Percentiles rank a stretch among this genome's conserved stretches.
These are phyloP conservation scores for Cyphomyrus plagiostoma DNA, from an alignment of 2,113 vertebrate genomes.

Conservation along the genomic window DNA sequence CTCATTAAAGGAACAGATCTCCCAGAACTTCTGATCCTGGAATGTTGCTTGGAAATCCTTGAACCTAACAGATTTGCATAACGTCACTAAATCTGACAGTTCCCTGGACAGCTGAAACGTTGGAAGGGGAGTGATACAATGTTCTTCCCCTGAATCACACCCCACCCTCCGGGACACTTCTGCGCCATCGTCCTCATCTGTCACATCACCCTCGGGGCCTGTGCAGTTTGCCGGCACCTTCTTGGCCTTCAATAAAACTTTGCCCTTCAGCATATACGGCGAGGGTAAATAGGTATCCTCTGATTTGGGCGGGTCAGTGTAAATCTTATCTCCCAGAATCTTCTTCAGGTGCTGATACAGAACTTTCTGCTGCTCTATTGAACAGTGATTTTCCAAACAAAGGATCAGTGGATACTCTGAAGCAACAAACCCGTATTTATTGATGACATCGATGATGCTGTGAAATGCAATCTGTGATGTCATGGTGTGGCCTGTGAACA, in stretches of 20 bases:
- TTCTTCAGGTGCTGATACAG: conserved; percentile 96
- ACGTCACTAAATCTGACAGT: conserved; percentile 85
- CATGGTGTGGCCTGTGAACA: conserved; percentile 96
- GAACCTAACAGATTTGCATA: conserved; percentile 92
- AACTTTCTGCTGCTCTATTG: conserved; percentile 88
- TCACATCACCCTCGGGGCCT: conserved; percentile 85
- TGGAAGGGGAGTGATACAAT: conserved; percentile 62
- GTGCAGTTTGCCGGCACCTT: conserved; percentile 77
- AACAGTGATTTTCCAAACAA: conserved; percentile 95
- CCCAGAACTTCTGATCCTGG: conserved; percentile 93
- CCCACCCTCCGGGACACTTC: conserved; percentile 88
- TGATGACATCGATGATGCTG: conserved; percentile 85
- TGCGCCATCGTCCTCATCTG: conserved; percentile 91
- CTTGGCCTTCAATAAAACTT: conserved; percentile 89
- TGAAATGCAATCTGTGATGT: conserved; percentile 94
- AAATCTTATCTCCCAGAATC: conserved; percentile 84
- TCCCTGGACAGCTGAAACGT: conserved; percentile 90
- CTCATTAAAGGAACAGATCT: conserved; percentile 94
- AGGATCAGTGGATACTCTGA: conserved; percentile 89
- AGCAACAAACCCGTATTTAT: conserved; percentile 91
- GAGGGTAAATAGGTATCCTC: conserved; percentile 88
- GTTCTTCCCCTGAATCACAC: conserved; percentile 70
- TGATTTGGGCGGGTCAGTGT: conserved; percentile 68
- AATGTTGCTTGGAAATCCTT: conserved; percentile 88
- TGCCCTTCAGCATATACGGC: conserved; percentile 76